Evolutionary conservation across 2,797 vertebrate genomes (phyloP).

Genomic region (Melopsittacus undulatus): DNA sequence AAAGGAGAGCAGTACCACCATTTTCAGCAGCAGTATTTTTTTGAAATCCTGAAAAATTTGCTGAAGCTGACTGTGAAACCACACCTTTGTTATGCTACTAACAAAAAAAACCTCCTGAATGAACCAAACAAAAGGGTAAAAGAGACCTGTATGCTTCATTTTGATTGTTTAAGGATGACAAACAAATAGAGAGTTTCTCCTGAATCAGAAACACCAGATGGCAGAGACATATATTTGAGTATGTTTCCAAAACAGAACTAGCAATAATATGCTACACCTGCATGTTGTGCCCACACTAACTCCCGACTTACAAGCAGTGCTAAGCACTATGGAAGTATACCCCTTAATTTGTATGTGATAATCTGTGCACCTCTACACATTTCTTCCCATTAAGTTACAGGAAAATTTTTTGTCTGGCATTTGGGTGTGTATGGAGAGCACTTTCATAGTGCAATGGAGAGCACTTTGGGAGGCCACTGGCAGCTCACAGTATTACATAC

Average conservation of each 20-base stretch:
- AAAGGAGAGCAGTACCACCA: neutral
- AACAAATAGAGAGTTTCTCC: neutral
- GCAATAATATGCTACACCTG: neutral
- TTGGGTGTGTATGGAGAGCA: neutral
- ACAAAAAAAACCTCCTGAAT: neutral
- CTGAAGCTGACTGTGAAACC: constrained; percentile 15
- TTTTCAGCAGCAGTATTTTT: constrained; percentile 1
- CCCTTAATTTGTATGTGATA: neutral
- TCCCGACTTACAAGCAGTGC: neutral
- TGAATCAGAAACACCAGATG: constrained; percentile 5
- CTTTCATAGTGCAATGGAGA: neutral
- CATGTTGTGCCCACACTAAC: neutral
- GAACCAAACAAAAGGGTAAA: neutral
- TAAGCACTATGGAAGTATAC: neutral
- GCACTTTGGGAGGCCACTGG: neutral
- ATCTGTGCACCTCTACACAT: neutral
- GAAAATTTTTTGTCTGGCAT: neutral
- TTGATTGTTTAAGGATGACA: neutral
- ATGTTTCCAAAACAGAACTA: neutral
- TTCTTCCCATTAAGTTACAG: neutral
- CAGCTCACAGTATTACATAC: neutral
- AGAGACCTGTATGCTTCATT: neutral
- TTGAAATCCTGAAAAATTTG: too few relatives aligned
- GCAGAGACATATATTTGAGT: neutral
- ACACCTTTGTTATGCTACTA: neutral